Evolutionary conservation across 2,113 vertebrate species (phyloP).

Genomic region (Otolemur garnettii): DNA sequence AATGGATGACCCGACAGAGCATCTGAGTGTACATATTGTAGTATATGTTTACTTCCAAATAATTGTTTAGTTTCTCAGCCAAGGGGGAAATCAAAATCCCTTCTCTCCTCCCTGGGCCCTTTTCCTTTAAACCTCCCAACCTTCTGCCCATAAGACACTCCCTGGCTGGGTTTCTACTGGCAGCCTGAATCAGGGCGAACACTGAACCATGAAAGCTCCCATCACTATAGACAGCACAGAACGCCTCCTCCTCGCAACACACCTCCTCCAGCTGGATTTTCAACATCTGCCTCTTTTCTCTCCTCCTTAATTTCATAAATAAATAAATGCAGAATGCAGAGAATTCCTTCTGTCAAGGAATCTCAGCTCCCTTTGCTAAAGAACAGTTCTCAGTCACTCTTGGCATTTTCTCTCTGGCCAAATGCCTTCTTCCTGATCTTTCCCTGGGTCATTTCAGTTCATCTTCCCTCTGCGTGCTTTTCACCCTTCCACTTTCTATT

Average conservation of each 20-base stretch:
- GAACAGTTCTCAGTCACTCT: neutral
- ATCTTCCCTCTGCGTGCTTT: neutral
- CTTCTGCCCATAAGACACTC: neutral
- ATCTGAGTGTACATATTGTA: rapidly evolving
- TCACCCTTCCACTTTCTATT: neutral
- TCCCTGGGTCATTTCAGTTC: neutral
- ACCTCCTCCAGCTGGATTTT: neutral
- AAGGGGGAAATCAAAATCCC: neutral
- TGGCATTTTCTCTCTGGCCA: neutral
- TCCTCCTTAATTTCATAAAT: neutral
- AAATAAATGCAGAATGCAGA: neutral
- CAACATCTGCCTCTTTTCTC: neutral
- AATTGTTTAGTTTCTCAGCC: constrained; percentile 6
- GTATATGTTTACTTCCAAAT: neutral
- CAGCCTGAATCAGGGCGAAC: neutral
- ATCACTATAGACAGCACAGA: neutral
- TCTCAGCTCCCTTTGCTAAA: neutral
- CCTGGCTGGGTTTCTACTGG: neutral
- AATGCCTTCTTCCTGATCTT: neutral
- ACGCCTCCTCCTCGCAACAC: neutral
- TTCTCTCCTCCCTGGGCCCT: neutral
- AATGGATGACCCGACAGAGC: neutral
- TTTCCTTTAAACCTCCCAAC: constrained; percentile 7
- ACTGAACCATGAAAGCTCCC: neutral
- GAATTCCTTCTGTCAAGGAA: neutral